phyloP scores from a whole-genome alignment of 2,888 invertebrate genomes.

The Hypercompe scribonia region DNA sequence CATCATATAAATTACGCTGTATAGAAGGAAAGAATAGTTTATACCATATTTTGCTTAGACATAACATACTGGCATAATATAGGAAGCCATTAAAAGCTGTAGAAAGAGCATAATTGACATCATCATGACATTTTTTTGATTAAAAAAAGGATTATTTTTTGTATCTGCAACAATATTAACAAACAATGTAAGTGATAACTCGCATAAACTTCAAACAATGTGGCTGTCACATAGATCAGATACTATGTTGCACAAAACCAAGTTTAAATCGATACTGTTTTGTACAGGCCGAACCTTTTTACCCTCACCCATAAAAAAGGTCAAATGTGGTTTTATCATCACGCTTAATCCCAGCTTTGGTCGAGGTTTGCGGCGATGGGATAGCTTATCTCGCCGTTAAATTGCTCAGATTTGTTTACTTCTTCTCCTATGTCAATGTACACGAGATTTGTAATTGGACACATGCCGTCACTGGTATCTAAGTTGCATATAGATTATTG shows the following conservation, averaged over 20 bases:
- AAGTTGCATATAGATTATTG: constrained; percentile 21
- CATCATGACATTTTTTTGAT: constrained; percentile 20
- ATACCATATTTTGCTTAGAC: constrained; percentile 22
- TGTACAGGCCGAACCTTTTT: constrained; percentile 39
- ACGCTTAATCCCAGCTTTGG: constrained; percentile 32
- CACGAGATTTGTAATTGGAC: constrained; percentile 41
- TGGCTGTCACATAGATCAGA: constrained; percentile 31
- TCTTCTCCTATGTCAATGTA: constrained; percentile 27
- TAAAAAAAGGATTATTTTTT: constrained; percentile 15
- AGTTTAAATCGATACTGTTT: constrained; percentile 51
- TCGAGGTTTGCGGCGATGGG: constrained; percentile 38
- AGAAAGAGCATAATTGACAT: constrained; percentile 24
- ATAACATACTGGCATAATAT: constrained; percentile 21
- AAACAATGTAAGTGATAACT: neutral
- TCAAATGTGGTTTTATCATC: constrained; percentile 54
- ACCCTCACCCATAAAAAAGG: constrained; percentile 50
- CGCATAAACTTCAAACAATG: constrained; percentile 11
- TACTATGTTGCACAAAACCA: constrained; percentile 33
- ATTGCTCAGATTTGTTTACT: constrained; percentile 49
- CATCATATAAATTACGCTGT: neutral
- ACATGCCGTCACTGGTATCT: constrained; percentile 23
- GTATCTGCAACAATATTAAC: neutral
- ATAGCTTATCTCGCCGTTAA: constrained; percentile 33
- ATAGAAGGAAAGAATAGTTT: neutral
- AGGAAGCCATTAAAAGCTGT: constrained; percentile 14